Evolutionary conservation across 1,140 invertebrate genomes (phyloP).

Genomic region (Bombyx mori): DNA sequence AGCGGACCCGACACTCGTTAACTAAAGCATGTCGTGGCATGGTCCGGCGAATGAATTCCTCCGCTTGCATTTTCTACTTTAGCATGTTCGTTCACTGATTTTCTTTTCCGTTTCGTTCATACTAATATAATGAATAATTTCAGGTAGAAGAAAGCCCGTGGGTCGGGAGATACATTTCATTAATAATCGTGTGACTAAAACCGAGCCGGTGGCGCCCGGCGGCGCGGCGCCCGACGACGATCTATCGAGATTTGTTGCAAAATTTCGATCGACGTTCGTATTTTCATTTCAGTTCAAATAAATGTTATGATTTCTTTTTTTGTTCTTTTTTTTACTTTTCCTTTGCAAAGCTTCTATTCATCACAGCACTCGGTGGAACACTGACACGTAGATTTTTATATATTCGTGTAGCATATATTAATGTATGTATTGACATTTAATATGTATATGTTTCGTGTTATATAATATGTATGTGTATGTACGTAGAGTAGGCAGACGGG

Average conservation of each 20-base stretch:
- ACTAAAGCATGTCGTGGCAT: constrained; percentile 26
- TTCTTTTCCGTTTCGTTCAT: constrained; percentile 53
- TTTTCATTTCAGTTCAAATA: constrained; percentile 26
- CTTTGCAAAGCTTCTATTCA: constrained; percentile 54
- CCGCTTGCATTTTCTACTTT: constrained; percentile 39
- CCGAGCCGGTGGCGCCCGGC: constrained; percentile 26
- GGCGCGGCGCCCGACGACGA: background rate
- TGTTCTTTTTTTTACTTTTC: constrained; percentile 52
- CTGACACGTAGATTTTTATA: constrained; percentile 49
- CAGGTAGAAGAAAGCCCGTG: constrained; percentile 65
- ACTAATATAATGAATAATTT: constrained; percentile 71
- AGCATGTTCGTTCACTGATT: constrained; percentile 32
- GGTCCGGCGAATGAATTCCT: constrained; percentile 14
- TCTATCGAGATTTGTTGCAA: background rate
- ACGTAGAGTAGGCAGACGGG: constrained; percentile 22
- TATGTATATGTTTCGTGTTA: constrained; percentile 26
- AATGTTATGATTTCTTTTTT: constrained; percentile 57
- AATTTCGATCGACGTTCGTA: background rate
- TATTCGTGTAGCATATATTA: constrained; percentile 19
- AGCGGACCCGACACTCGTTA: too few species aligned
- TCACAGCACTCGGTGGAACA: constrained; percentile 64
- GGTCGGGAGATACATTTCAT: constrained; percentile 63
- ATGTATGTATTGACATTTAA: constrained; percentile 31
- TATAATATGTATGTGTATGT: constrained; percentile 36
- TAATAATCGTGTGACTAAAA: constrained; percentile 60